These are phyloP conservation scores for Marmota monax DNA, from an alignment of 2,113 vertebrate species.

Conservation along the genomic window DNA sequence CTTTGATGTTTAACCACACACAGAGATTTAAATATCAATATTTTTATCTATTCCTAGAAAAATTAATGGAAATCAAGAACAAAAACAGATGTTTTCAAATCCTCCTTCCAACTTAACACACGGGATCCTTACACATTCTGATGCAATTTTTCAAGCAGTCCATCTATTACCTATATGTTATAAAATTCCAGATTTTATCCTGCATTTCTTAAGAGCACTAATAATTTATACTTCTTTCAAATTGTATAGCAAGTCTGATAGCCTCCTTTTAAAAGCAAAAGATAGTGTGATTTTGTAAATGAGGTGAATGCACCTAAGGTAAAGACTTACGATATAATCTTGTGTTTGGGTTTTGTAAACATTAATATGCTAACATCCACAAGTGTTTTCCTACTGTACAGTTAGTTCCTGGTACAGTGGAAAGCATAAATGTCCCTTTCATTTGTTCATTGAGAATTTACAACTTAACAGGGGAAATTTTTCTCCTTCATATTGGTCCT, in stretches of 20 bases:
- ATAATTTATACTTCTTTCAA: conserved; percentile 59
- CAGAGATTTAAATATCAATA: background rate
- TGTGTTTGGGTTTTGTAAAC: conserved; percentile 11
- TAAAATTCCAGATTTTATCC: conserved; percentile 51
- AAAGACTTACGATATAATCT: background rate
- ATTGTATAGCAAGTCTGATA: conserved; percentile 26
- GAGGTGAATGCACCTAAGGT: background rate
- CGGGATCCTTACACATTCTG: background rate
- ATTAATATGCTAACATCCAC: background rate
- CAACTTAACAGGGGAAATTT: background rate
- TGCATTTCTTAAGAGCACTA: conserved; percentile 53
- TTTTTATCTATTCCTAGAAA: conserved; percentile 32
- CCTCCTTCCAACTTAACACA: background rate
- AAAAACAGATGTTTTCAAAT: conserved; percentile 21
- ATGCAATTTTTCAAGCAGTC: background rate
- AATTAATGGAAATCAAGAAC: background rate
- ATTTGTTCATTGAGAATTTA: conserved; percentile 40
- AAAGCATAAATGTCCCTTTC: conserved; percentile 19
- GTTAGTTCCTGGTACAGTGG: background rate
- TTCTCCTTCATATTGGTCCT: background rate
- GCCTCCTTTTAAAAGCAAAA: conserved; percentile 54
- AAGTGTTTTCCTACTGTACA: conserved; percentile 13
- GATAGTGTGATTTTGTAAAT: conserved; percentile 47
- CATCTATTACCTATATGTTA: background rate
- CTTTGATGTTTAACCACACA: conserved; percentile 17